Conservation (phyloP, 2,797 vertebrate species). For the Scolopax rusticola region DNA sequence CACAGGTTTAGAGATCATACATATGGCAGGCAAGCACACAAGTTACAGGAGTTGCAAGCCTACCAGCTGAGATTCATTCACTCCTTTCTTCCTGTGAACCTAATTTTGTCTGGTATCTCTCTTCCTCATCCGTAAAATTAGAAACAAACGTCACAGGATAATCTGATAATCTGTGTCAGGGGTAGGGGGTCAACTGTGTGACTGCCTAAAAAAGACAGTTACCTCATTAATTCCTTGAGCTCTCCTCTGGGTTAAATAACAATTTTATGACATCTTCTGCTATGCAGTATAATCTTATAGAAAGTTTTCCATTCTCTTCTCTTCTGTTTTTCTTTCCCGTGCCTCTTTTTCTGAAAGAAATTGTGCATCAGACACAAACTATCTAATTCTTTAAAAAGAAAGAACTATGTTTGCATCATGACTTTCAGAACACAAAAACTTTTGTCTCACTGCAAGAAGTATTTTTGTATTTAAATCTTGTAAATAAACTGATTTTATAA, state of each 20-base stretch:
- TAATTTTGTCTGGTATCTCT: background rate
- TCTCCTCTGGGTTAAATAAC: background rate
- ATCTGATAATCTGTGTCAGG: background rate
- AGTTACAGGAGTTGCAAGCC: background rate
- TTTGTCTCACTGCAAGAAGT: background rate
- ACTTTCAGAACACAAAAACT: background rate
- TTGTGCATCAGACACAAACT: background rate
- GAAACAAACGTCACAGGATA: background rate
- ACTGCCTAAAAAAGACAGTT: background rate
- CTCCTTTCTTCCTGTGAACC: background rate
- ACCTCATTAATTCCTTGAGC: background rate
- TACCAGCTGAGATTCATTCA: background rate
- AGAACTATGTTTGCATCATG: background rate
- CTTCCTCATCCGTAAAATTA: background rate
- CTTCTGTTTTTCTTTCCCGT: background rate
- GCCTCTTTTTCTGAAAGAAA: background rate
- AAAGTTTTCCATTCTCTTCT: background rate
- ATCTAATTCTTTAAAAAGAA: background rate
- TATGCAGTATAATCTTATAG: background rate
- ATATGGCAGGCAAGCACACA: background rate
- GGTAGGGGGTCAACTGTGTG: fast-evolving
- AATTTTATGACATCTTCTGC: background rate
- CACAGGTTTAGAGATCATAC: background rate
- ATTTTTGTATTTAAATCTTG: background rate
- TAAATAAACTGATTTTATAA: background rate